Conservation (phyloP, 1,140 invertebrate genomes). For the Drosophila erecta region DNA sequence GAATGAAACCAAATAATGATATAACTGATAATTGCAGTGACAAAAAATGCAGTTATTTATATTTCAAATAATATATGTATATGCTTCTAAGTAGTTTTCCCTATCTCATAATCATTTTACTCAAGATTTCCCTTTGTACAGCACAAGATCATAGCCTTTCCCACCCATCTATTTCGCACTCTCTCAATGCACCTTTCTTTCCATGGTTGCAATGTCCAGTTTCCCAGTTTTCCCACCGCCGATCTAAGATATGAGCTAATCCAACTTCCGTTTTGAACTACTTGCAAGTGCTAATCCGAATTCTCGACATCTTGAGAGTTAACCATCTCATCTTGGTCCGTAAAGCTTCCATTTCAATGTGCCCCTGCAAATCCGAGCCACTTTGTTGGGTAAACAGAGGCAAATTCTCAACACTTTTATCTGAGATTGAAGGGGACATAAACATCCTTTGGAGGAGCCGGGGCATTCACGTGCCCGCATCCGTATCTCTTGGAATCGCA, state of each 20-base stretch:
- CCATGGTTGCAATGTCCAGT: not conserved
- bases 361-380: constrained; percentile 23
- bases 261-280: constrained; percentile 5
- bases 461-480: constrained; percentile 20
- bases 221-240: not conserved
- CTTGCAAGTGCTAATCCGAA: constrained; percentile 37
- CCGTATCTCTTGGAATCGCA: constrained; percentile 29
- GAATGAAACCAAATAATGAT: not conserved
- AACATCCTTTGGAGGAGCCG: constrained; percentile 31
- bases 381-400: constrained; percentile 46
- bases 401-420: constrained; percentile 45
- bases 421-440: constrained; percentile 41
- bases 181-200: not conserved
- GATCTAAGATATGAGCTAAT: constrained; percentile 1
- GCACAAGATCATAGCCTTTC: no score
- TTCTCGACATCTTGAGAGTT: constrained; percentile 36
- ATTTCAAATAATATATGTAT: no score
- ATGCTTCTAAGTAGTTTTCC: no score
- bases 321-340: constrained; percentile 44
- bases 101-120: no score
- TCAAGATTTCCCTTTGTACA: no score
- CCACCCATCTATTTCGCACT: not conserved
- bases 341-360: constrained; percentile 10
- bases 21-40: no score
- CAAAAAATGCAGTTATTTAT: no score